Evolutionary conservation across 1,140 invertebrate species (phyloP), one percentile per base, ranked within the genome.

Genomic region (Macrobrachium nipponense): DNA sequence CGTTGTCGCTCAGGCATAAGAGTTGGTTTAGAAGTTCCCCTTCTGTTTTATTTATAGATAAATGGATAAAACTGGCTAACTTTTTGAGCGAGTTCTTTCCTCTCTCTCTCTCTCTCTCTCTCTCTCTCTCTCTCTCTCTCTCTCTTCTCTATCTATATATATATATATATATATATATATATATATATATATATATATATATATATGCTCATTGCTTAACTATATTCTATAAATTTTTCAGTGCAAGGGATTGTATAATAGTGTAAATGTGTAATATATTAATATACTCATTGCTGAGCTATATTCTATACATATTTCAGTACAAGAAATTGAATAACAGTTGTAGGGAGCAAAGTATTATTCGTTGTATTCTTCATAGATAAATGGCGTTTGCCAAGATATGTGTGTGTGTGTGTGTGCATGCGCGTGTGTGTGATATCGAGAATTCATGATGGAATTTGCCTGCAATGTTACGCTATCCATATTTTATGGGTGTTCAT

Each of bases 391-490:
- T 51, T 51, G 12, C 8, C 51, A 51, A 51, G 51, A 51, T 51
- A 51, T 27, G 14, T 73, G 72, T 73, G 72, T 73, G 72, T 73
- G 73, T 51, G 73, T 51, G 73, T 51, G 73, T 76, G 73, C 23
- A 43, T 76, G 43, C 0, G 73, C 43, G 70, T n/a, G 70, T 73
- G 70, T 36, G 70, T 73, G 70, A 18, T 14, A 44, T 36, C 27
- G 70, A 7, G 70, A 44, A 51, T 73, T 36, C 51, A 51, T 73
- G 70, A 18, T 36, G 36, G 70, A 44, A 51, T 23, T 36, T 73
- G 70, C 51, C 36, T 73, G 51, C 70, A 73, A 51, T 51, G 73
- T 76, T 76, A 76, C 59, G 73, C 15, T 76, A 51, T 58, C 59
- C 15, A 51, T 43, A 58, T 76, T 27, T 76, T 76, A 58, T 44